Base-by-base conservation (phyloP, 35 echinoderm and acorn worm species). In the Ophioderma brevispina region DNA sequence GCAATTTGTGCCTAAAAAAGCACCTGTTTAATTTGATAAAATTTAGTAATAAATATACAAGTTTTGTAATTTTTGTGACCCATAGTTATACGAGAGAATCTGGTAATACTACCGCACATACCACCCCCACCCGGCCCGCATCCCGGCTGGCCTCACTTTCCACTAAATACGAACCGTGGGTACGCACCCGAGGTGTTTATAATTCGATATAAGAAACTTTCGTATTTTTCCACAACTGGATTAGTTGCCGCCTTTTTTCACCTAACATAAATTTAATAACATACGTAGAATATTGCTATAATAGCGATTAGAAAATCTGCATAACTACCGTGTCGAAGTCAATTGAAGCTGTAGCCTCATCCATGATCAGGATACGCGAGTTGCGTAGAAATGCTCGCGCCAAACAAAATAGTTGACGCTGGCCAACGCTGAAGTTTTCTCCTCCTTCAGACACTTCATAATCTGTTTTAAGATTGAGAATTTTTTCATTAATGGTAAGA, bases 361-460 rank as follows among this genome's bases (percentile, higher is more conserved):
- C 88, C 59, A 90, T 82, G 25, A 90, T 76, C 30, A 90, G 55
- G 31, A 90, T 90, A 33, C 38, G 79, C 38, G 88, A 76, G 31
- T 90, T 82, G 23, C 88, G 42, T 0, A 90, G 80, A 35, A 90
- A 76, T 4, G 88, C 88, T 25, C 88, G 28, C 0, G 88, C 88
- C 0, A 90, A 37, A 82, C 88, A 90, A 34, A 90, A 90, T n/a
- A 90, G 38, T 56, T 90, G 88, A 25, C 88, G 88, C 59, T 90
- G 77, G 28, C 87, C 87, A 59, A 89, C 87, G 50, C 64, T 78
- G 76, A 87, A 78, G 36, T 87, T 87, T 36, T 78, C 78, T 33
- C 87, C 87, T 1, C 88, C 88, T 82, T 90, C 88, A 75, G 79
- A 35, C 4, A 90, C 88, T 81, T 36, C 34, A 35, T 55, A 64